Conservation (phyloP, 1,140 invertebrate species). For the Arctopsyche grandis region DNA sequence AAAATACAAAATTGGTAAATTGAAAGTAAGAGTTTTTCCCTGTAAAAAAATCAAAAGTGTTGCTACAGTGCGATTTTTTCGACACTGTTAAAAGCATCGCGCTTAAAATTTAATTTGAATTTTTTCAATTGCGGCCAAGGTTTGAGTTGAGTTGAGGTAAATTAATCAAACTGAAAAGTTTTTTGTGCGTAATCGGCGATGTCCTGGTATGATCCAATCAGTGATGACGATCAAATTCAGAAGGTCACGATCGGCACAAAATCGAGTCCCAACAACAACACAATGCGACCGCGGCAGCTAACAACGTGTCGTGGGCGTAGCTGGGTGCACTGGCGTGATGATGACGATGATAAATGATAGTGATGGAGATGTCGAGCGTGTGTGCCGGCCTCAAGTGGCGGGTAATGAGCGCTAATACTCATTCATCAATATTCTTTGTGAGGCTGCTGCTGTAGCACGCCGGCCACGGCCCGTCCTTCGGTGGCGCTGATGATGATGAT, state of each 20-base stretch:
- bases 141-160: no score
- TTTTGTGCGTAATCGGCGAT: neutral
- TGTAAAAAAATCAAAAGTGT: no score
- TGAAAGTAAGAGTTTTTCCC: no score
- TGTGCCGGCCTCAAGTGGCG: slow-evolving; percentile 30
- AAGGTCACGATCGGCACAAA: neutral
- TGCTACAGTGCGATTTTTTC: no score
- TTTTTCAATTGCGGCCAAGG: no score
- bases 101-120: no score
- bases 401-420: slow-evolving; percentile 44
- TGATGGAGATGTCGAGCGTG: neutral
- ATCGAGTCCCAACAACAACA: no score
- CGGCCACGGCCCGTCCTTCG: slow-evolving; percentile 1
- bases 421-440: slow-evolving; percentile 43
- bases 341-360: slow-evolving; percentile 40
- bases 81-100: no score
- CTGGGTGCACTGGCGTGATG: neutral
- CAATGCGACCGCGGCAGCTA: no score
- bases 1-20: no score
- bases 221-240: neutral
- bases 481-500: slow-evolving; percentile 45
- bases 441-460: neutral
- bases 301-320: neutral
- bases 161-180: no score
- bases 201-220: neutral